Conservation (phyloP, 35 echinoderm and acorn worm species). For the Patiria miniata region DNA sequence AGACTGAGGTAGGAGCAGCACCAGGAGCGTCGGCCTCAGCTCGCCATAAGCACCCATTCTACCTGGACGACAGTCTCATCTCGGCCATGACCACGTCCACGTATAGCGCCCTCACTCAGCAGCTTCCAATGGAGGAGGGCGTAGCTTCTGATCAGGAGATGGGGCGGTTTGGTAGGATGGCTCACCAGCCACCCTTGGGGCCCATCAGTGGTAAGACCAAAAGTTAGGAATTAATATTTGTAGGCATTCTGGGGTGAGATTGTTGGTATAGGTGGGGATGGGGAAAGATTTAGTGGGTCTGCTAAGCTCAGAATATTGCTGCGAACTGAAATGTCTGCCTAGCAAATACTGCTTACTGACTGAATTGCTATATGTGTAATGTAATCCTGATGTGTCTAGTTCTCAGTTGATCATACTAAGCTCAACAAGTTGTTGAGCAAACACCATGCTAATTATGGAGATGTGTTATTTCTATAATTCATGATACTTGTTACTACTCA, state of each 20-base stretch:
- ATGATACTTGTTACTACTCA: too few relatives aligned
- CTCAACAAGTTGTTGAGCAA: too few relatives aligned
- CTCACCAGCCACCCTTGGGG: slow-evolving; percentile 33
- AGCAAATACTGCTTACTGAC: too few relatives aligned
- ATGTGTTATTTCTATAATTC: too few relatives aligned
- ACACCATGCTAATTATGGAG: too few relatives aligned
- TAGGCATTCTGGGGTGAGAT: neutral
- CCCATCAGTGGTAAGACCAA: slow-evolving; percentile 53
- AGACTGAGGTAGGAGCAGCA: neutral
- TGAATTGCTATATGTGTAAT: too few relatives aligned
- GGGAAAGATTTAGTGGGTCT: neutral
- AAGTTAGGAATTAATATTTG: too few relatives aligned
- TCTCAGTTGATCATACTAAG: too few relatives aligned
- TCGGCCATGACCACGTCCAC: slow-evolving; percentile 48
- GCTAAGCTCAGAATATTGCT: too few relatives aligned
- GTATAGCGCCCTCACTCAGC: slow-evolving; percentile 23
- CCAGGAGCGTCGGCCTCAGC: neutral
- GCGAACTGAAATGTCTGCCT: too few relatives aligned
- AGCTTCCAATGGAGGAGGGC: neutral
- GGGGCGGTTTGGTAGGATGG: slow-evolving; percentile 24
- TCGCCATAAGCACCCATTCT: slow-evolving; percentile 18
- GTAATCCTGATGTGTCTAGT: too few relatives aligned
- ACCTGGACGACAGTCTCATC: slow-evolving; percentile 56
- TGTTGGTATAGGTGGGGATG: neutral
- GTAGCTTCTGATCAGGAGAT: neutral